A percentile compares a stretch with the other conserved stretches of the same genome.
phyloP scores from a whole-genome alignment of 2,888 invertebrate genomes.

The Marasmarcha lunaedactyla region DNA sequence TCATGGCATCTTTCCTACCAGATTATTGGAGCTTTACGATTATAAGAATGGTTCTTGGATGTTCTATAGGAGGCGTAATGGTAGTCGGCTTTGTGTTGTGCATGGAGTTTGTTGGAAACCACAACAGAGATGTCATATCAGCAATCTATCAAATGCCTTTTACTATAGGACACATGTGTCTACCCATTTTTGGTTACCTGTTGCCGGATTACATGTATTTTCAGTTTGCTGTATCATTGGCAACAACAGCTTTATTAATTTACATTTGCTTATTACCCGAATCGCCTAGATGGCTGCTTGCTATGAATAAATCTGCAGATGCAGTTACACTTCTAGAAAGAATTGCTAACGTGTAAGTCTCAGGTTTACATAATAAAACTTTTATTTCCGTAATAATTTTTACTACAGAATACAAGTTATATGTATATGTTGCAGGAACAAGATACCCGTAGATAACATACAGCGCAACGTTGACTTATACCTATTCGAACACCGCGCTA shows the following conservation, averaged over 20 bases:
- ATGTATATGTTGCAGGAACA: constrained; percentile 36
- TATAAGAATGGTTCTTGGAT: constrained; percentile 75
- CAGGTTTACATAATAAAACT: neutral
- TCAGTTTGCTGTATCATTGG: constrained; percentile 72
- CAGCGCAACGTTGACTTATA: constrained; percentile 38
- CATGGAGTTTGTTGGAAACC: constrained; percentile 73
- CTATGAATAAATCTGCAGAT: constrained; percentile 71
- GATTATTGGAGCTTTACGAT: constrained; percentile 73
- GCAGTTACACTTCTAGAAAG: constrained; percentile 73
- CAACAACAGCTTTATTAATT: constrained; percentile 64
- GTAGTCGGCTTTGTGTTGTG: constrained; percentile 67
- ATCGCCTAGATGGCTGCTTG: constrained; percentile 82
- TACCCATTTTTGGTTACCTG: constrained; percentile 72
- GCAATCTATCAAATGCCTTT: constrained; percentile 77
- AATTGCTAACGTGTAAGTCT: constrained; percentile 66
- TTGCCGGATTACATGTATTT: constrained; percentile 75
- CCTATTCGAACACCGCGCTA: constrained; percentile 23
- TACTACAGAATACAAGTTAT: neutral
- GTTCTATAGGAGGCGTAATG: constrained; percentile 84
- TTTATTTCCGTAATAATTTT: no score
- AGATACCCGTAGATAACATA: constrained; percentile 48
- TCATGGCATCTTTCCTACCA: constrained; percentile 76
- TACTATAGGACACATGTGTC: constrained; percentile 72
- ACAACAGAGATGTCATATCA: constrained; percentile 60
- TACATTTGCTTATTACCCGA: constrained; percentile 81